phyloP scores from a whole-genome alignment of 2,888 invertebrate genomes.

The Cantharis rufa region DNA sequence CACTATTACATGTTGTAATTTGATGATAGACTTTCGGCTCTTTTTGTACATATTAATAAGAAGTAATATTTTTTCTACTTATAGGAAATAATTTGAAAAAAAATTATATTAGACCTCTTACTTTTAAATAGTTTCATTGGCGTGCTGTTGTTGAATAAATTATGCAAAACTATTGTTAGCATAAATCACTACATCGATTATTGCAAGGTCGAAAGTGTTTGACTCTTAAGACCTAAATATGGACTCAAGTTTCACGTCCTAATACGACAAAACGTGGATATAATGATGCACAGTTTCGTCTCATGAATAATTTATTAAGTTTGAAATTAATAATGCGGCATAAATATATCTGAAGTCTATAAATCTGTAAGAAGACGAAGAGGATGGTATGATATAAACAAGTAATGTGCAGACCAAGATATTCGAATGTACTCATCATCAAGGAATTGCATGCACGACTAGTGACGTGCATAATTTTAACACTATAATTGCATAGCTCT shows the following conservation, averaged over 20 bases:
- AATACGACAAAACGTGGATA: constrained; percentile 19
- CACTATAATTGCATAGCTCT: constrained; percentile 26
- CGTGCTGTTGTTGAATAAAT: constrained; percentile 11
- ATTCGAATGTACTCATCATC: constrained; percentile 1
- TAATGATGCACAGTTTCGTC: constrained; percentile 18
- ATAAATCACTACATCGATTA: constrained; percentile 15
- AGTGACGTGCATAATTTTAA: constrained; percentile 32
- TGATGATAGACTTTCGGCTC: background rate
- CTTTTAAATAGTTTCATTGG: background rate
- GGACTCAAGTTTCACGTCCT: constrained; percentile 14
- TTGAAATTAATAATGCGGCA: constrained; percentile 19
- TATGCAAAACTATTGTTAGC: background rate
- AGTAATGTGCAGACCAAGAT: background rate
- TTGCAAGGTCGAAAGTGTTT: constrained; percentile 15
- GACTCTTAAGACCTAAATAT: constrained; percentile 13
- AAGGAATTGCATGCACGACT: constrained; percentile 32
- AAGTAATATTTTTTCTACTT: background rate
- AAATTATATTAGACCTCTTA: background rate
- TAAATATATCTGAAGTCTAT: constrained; percentile 10
- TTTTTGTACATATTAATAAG: background rate
- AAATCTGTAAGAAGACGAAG: constrained; percentile 4
- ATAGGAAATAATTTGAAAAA: background rate
- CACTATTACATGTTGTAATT: constrained; percentile 12
- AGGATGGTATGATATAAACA: background rate
- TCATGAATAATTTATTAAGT: constrained; percentile 19